Conservation (phyloP, 2,888 invertebrate genomes). For the Apamea monoglypha region DNA sequence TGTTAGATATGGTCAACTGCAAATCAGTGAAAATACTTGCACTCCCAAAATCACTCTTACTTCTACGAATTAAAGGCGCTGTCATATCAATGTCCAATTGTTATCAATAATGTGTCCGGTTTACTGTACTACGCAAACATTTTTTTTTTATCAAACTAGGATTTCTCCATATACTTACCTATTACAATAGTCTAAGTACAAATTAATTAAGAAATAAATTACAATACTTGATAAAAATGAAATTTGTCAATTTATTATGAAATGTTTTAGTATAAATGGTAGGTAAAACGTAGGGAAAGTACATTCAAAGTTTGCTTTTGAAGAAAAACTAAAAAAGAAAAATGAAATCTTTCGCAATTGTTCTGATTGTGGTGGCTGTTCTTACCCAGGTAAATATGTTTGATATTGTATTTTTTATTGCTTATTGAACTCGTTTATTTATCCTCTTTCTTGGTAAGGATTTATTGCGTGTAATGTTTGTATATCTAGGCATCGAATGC, state of each 20-base stretch:
- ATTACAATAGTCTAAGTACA: not conserved
- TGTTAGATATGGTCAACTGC: too few species aligned
- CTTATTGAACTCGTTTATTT: not conserved
- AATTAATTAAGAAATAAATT: conserved; percentile 30
- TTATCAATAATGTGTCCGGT: not conserved
- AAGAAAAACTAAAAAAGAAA: conserved; percentile 52
- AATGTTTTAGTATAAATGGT: conserved; percentile 51
- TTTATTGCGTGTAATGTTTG: too few species aligned
- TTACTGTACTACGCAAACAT: not conserved
- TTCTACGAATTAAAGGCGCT: too few species aligned
- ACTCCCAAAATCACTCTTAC: too few species aligned
- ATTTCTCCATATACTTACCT: conserved; percentile 25
- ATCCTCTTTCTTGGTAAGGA: too few species aligned
- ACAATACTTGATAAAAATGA: conserved; percentile 22
- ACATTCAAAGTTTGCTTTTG: conserved; percentile 49
- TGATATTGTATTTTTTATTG: not conserved
- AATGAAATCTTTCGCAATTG: conserved; percentile 75
- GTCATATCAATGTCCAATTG: not conserved
- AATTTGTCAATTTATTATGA: conserved; percentile 40
- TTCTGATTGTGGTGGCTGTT: conserved; percentile 69
- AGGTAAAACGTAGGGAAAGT: not conserved
- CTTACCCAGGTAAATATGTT: conserved; percentile 71
- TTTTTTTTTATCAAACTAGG: conserved; percentile 5
- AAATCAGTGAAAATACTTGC: too few species aligned
- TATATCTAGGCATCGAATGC: too few species aligned